Base-by-base conservation (phyloP, 2,888 invertebrate genomes). In the Agonopterix alstromeriana region DNA sequence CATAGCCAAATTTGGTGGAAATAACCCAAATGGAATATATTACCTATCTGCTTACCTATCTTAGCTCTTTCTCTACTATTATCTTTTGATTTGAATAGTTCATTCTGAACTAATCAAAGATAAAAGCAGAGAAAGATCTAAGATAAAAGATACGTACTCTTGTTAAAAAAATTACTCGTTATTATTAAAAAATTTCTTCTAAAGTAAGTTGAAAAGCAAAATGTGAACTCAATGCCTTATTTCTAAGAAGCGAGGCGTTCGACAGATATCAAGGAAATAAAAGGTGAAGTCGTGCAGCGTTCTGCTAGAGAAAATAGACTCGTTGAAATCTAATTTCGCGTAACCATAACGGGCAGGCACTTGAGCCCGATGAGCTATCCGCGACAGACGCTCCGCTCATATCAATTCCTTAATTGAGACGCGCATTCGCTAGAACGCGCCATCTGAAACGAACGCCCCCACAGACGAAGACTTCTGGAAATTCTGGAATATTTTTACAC, bases 271-370 rank as follows among this genome's bases (percentile, higher is more conserved):
- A 67, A 67, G 69, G 63, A 78, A 80, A 83, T 81, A 85, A 84
- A 78, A 82, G 76, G 71, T 75, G 69, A 70, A 70, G 62, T 63
- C 69, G 65, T 70, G 66, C 69, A 27, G 27, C 27, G 65, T 70
- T 70, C 69, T 70, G 66, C 43, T 51, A 70, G 76, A 77, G 77
- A 83, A 84, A 83, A 80, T 74, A 67, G 82, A 79, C 86, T 88
- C 76, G 83, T 89, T 89, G 82, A 89, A 87, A 89, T 89, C 89
- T 89, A 89, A 89, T 89, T 89, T 89, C 85, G 81, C 89, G 85
- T 80, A 78, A 82, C 80, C 83, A 80, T 80, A 85, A 85, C 82
- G 77, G 77, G 74, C 78, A 75, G 73, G 63, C 79, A 75, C 87
- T 87, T 67, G 77, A 87, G 71, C 65, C 64, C 82, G 83, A 88